These are phyloP conservation scores for Parazoanthus swiftii DNA, from an alignment of 92 coral and sea anemone species.

Conservation along the genomic window DNA sequence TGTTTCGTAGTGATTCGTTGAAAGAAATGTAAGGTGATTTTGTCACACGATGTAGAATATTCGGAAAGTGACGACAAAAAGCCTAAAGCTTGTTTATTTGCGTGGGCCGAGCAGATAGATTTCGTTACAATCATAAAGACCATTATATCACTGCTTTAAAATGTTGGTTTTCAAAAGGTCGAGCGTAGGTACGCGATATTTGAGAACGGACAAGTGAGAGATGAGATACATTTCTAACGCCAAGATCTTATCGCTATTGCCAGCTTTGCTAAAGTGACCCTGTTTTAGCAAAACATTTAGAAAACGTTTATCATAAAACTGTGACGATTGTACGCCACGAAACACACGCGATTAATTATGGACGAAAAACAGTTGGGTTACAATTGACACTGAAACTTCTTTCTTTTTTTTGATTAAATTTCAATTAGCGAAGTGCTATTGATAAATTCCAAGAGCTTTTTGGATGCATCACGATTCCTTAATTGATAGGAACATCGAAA, in stretches of 20 bases:
- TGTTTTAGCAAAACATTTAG: neutral
- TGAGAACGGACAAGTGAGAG: neutral
- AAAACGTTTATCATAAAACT: neutral
- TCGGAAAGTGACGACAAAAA: neutral
- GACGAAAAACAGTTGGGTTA: too few relatives aligned
- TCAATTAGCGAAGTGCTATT: neutral
- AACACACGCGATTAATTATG: too few relatives aligned
- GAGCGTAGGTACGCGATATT: neutral
- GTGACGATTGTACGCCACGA: neutral
- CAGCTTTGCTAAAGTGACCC: neutral
- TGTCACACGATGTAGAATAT: neutral
- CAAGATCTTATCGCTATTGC: neutral
- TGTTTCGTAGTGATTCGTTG: neutral
- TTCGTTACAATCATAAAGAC: neutral
- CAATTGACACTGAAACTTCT: neutral
- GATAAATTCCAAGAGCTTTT: neutral
- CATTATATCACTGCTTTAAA: too few relatives aligned
- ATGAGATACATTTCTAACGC: neutral
- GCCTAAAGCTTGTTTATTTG: neutral
- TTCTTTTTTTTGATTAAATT: neutral
- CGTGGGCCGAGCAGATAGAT: neutral
- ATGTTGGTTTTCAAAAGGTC: neutral
- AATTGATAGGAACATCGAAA: too few relatives aligned
- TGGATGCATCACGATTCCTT: neutral
- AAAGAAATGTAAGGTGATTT: neutral